Evolutionary conservation across 2,888 invertebrate genomes (phyloP), one percentile per base, ranked within the genome.

Genomic region (Steinernema scapterisci): DNA sequence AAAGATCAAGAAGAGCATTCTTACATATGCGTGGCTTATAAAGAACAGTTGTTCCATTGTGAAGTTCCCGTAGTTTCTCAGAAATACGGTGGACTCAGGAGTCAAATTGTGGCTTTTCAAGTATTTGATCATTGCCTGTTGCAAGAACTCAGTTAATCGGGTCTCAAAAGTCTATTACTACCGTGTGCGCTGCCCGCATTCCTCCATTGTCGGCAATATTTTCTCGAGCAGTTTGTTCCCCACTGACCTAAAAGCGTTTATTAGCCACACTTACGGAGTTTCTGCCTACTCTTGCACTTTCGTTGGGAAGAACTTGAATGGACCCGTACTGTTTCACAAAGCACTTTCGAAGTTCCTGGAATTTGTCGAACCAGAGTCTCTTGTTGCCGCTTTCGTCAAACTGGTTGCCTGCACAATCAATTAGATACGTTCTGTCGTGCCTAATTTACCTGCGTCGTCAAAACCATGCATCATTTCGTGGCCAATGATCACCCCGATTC

Each of bases 401-500:
- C n/a, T 31, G 25, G 27, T 63, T 63, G 23, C 63, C 63, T 54
- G 13, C 45, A 44, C 9, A 7, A 44, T 44, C 16, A 44, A 11
- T 44, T 44, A 7, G 7, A 44, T 16, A 44, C 45, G 16, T 11
- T 16, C 7, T 7, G 45, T 11, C 7, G 16, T 44, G 16, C 45
- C 45, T 44, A n/a, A n/a, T n/a, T 38, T 9, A 48, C 54, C 54
- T 25, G 63, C 63, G n/a, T 63, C 63, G 31, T 63, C 63, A 31
- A 63, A 63, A 27, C 63, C 63, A 27, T 63, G 63, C 63, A 63
- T 63, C 63, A 63, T 63, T 63, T 63, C 63, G 16, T 63, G 63
- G 6, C 63, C 63, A 63, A 63, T 63, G n/a, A 63, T 31, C 1
- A 63, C 63, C 3, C 63, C 63, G 31, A 63, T 63, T 31, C 31